Evolutionary conservation across 2,113 vertebrate species (phyloP).

Genomic region (Rafetus swinhoei): DNA sequence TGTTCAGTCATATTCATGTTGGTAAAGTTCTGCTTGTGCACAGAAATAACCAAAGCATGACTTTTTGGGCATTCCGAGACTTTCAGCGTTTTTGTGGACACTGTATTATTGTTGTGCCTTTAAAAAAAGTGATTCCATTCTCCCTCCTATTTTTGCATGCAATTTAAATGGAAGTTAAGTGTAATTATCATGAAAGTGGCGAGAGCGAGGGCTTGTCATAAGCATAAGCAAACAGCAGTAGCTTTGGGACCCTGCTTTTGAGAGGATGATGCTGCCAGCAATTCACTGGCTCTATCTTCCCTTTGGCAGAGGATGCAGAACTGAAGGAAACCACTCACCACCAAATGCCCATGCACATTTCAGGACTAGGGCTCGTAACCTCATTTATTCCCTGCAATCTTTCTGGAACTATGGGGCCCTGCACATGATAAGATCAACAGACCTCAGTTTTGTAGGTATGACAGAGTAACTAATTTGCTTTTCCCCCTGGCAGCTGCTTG

Average conservation of each 20-base stretch:
- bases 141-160: background rate
- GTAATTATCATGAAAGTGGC: background rate
- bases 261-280: background rate
- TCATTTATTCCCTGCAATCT: background rate
- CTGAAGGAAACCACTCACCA: background rate
- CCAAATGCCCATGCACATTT: background rate
- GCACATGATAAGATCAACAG: background rate
- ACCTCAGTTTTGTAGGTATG: background rate
- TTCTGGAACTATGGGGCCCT: background rate
- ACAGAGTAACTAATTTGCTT: background rate
- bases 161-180: background rate
- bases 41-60: background rate
- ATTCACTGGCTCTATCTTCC: background rate
- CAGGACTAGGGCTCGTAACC: background rate
- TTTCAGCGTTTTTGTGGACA: background rate
- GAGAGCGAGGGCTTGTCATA: background rate
- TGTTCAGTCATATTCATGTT: background rate
- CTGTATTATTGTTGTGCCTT: background rate
- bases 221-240: background rate
- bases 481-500: background rate
- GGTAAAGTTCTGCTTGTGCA: background rate
- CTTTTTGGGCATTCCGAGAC: background rate
- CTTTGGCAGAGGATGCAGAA: background rate
- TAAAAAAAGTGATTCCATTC: background rate
- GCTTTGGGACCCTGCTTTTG: background rate